phyloP scores from a whole-genome alignment of 1,140 invertebrate genomes.

The Heliconius himera region DNA sequence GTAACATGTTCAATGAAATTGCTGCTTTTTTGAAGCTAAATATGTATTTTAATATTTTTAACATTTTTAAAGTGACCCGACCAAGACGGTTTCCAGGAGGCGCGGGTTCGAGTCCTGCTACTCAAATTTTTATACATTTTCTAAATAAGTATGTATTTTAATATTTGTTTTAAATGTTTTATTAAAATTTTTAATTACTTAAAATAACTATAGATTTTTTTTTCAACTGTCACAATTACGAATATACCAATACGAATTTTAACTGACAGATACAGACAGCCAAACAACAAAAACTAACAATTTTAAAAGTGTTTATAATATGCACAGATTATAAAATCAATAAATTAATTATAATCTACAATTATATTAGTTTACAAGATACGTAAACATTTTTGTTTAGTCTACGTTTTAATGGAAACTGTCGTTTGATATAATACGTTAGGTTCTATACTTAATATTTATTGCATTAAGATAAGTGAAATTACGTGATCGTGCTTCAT shows the following conservation, averaged over 20 bases:
- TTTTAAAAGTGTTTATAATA: background rate
- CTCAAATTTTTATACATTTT: no score
- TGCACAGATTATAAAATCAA: background rate
- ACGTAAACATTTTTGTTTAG: constrained; percentile 15
- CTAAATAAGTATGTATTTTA: background rate
- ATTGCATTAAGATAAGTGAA: constrained; percentile 1
- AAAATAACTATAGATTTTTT: background rate
- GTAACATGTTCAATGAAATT: background rate
- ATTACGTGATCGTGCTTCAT: background rate
- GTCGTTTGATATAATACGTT: constrained; percentile 12
- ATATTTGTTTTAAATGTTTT: no score
- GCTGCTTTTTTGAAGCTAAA: background rate
- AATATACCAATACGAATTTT: background rate
- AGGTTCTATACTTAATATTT: background rate
- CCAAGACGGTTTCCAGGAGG: no score
- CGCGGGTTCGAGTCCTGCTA: no score
- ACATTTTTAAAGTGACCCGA: no score
- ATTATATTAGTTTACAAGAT: background rate
- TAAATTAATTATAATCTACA: background rate
- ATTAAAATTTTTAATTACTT: no score
- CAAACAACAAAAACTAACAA: background rate
- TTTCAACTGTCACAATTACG: background rate
- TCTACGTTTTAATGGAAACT: constrained; percentile 18
- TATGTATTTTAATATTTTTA: background rate
- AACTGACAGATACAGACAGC: background rate